Percentiles rank a stretch among this genome's conserved stretches.
phyloP scores from a whole-genome alignment of 2,113 vertebrate species.

The Empidonax traillii region DNA sequence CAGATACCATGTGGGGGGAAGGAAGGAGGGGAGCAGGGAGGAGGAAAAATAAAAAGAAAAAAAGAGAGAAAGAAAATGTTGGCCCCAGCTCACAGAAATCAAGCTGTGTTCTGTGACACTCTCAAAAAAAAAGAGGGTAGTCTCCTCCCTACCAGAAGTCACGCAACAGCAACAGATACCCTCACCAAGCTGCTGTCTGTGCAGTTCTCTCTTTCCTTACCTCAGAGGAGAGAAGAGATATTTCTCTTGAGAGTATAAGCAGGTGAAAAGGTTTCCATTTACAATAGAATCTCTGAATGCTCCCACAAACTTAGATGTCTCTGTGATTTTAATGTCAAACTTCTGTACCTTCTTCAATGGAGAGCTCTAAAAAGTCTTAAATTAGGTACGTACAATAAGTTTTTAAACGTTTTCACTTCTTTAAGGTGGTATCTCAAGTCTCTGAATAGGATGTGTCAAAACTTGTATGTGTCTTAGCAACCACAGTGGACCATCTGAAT shows the following conservation, averaged over 20 bases:
- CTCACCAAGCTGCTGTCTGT: background rate
- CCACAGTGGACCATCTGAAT: background rate
- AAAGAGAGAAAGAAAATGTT: background rate
- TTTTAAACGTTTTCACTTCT: background rate
- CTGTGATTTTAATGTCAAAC: background rate
- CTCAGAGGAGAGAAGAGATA: background rate
- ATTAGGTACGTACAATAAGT: background rate
- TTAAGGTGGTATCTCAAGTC: background rate
- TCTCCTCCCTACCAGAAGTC: background rate
- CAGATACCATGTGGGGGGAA: constrained; percentile 19
- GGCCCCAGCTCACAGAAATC: constrained; percentile 31
- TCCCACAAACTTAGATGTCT: background rate
- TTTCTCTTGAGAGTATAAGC: background rate
- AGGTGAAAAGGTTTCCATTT: background rate
- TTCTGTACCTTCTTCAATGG: background rate
- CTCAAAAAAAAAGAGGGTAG: background rate
- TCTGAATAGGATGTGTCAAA: background rate
- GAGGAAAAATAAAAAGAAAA: background rate
- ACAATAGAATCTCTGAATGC: background rate
- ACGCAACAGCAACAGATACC: background rate
- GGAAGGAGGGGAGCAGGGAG: background rate
- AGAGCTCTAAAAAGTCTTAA: background rate
- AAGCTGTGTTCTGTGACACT: background rate
- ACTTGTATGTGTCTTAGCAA: background rate
- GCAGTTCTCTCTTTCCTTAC: background rate